Conservation (phyloP, 2,797 vertebrate species). For the Gymnopithys bicolor region DNA sequence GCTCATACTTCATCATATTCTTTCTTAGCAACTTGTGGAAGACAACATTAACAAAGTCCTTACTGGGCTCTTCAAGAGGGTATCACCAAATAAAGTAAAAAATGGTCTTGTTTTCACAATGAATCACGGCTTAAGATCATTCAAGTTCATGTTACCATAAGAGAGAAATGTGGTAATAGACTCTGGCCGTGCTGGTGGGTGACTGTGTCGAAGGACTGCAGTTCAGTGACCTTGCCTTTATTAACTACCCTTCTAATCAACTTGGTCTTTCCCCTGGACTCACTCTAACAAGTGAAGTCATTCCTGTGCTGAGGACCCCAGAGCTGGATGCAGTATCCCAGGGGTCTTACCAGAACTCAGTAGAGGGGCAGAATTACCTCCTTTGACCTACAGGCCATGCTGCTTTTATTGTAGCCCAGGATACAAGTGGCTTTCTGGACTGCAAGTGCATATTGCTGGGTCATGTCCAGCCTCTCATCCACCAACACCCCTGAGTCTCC, state of each 20-base stretch:
- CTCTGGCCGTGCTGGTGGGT: not conserved
- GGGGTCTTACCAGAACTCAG: not conserved
- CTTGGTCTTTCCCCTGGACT: not conserved
- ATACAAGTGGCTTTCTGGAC: too few species aligned
- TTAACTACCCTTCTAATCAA: not conserved
- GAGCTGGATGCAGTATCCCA: not conserved
- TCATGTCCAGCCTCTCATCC: not conserved
- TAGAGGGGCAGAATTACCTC: not conserved
- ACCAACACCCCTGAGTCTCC: not conserved
- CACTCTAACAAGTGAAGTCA: fast-evolving
- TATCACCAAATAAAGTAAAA: not conserved
- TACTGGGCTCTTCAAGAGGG: not conserved
- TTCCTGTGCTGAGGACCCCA: not conserved
- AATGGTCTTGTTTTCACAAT: fast-evolving
- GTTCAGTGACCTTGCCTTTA: not conserved
- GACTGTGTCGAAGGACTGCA: not conserved
- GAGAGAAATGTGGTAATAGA: not conserved
- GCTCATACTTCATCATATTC: not conserved
- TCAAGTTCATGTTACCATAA: not conserved
- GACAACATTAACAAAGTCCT: not conserved
- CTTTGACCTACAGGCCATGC: not conserved
- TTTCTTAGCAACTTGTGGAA: not conserved
- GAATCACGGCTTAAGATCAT: not conserved
- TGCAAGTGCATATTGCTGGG: not conserved
- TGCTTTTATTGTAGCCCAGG: not conserved